phyloP scores from a whole-genome alignment of 37 sponge, comb jelly and placozoan species.

The Oopsacas minuta region DNA sequence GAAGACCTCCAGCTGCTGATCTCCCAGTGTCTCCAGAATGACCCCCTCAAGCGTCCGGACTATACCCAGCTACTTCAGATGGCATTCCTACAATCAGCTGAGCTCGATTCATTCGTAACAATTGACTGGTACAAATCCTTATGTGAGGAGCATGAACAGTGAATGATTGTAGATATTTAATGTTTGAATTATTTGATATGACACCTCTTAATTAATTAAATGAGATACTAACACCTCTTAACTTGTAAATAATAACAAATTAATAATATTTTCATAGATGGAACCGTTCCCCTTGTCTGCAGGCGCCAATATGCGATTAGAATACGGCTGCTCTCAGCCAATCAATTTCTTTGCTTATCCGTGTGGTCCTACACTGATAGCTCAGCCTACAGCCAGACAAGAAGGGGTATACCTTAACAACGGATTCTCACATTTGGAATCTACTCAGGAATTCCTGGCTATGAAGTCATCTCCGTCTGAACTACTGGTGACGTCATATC shows the following conservation, averaged over 20 bases:
- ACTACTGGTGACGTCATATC: background rate
- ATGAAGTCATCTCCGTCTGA: background rate
- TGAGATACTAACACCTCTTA: background rate
- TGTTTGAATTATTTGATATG: background rate
- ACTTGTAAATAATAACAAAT: background rate
- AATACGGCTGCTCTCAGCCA: background rate
- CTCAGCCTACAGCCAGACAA: background rate
- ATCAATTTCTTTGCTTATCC: background rate
- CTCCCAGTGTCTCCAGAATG: background rate
- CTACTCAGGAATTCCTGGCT: background rate
- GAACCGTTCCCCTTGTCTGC: background rate
- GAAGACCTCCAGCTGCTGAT: background rate
- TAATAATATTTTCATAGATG: background rate
- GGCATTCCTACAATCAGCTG: background rate
- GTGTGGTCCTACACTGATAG: background rate
- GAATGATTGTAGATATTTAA: background rate
- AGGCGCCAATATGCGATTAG: background rate
- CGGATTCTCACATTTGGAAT: background rate
- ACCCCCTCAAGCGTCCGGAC: background rate
- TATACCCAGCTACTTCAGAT: background rate
- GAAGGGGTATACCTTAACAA: background rate
- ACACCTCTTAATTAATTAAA: background rate
- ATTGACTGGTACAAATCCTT: background rate
- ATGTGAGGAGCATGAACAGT: background rate
- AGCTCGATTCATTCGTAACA: background rate